phyloP scores from a whole-genome alignment of 1,140 invertebrate genomes.

The Eufriesea mexicana region DNA sequence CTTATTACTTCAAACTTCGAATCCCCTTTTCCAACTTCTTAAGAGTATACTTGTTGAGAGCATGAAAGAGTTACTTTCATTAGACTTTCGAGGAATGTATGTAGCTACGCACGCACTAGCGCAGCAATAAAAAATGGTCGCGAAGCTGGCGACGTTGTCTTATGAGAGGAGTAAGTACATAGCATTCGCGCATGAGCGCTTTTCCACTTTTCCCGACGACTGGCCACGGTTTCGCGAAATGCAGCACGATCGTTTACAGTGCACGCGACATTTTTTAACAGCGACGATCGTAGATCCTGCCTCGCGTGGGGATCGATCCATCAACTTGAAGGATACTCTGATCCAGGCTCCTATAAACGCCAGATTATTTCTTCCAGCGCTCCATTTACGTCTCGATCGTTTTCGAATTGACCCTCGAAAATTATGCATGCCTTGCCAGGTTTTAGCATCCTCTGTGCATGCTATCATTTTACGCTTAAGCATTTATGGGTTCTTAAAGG shows the following conservation, averaged over 20 bases:
- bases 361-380: background rate
- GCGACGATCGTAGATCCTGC: background rate
- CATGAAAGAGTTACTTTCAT: background rate
- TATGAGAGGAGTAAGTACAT: background rate
- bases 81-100: background rate
- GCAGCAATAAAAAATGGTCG: background rate
- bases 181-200: background rate
- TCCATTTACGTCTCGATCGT: background rate
- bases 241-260: background rate
- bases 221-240: background rate
- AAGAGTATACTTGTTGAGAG: background rate
- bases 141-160: background rate
- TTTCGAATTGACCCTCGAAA: background rate
- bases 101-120: too few species aligned
- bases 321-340: background rate
- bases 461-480: too few species aligned
- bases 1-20: too few species aligned
- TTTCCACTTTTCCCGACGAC: constrained; percentile 31
- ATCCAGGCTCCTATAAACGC: background rate
- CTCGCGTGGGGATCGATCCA: background rate
- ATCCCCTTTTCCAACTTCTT: too few species aligned
- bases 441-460: background rate
- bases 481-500: too few species aligned
- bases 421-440: background rate
- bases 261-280: constrained; percentile 19